These are phyloP conservation scores for Blastobasis lacticolella DNA, from an alignment of 2,888 invertebrate species.

Conservation along the genomic window DNA sequence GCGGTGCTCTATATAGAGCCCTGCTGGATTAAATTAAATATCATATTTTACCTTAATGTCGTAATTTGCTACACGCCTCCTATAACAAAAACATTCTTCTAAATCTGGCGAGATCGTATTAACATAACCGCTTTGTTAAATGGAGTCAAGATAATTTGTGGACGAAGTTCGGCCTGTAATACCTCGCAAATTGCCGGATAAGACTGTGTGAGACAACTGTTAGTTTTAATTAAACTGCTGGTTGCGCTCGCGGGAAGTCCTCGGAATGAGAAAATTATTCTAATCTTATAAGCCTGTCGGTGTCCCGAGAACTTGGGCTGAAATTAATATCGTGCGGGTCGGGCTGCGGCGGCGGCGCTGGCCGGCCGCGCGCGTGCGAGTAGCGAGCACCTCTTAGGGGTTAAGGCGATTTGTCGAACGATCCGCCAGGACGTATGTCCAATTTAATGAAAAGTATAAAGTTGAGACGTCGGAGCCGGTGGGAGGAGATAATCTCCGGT, in stretches of 20 bases:
- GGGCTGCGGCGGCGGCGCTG: constrained; percentile 20
- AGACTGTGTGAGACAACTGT: constrained; percentile 74
- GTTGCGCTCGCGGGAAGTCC: constrained; percentile 63
- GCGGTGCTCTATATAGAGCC: no score
- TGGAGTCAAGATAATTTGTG: constrained; percentile 73
- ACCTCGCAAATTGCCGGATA: constrained; percentile 74
- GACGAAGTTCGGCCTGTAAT: constrained; percentile 70
- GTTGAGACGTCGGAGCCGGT: constrained; percentile 40
- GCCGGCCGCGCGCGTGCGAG: constrained; percentile 2
- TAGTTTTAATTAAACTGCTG: constrained; percentile 75
- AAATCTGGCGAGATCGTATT: constrained; percentile 64
- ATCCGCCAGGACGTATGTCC: constrained; percentile 36
- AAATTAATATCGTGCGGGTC: constrained; percentile 60
- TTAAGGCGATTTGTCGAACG: constrained; percentile 42
- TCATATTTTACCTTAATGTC: constrained; percentile 57
- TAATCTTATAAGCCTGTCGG: constrained; percentile 70
- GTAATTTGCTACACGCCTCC: constrained; percentile 50
- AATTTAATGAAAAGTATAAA: constrained; percentile 64
- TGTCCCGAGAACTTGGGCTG: constrained; percentile 50
- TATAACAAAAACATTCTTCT: constrained; percentile 62
- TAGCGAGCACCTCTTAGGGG: constrained; percentile 10
- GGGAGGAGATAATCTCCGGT: constrained; percentile 58
- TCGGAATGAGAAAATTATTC: constrained; percentile 71
- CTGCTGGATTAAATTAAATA: constrained; percentile 41
- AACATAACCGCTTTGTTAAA: constrained; percentile 72